Evolutionary conservation across 2,888 invertebrate genomes (phyloP).

Genomic region (Ctena decussata): DNA sequence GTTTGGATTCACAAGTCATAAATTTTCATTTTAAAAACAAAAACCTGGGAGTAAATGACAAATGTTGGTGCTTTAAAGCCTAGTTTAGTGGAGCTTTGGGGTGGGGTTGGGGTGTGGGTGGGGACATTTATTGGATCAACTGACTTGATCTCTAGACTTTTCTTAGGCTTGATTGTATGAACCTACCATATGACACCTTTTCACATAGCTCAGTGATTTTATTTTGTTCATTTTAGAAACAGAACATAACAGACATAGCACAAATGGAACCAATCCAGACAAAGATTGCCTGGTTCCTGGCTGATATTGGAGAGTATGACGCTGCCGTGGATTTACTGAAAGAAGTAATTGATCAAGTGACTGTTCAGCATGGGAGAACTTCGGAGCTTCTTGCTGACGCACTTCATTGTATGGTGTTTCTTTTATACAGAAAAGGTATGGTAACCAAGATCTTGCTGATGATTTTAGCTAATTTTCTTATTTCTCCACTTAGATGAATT

Average conservation of each 20-base stretch:
- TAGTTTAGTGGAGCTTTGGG: too few relatives aligned
- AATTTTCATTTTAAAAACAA: too few relatives aligned
- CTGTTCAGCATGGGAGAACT: constrained; percentile 48
- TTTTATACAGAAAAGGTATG: constrained; percentile 67
- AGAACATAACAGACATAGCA: constrained; percentile 22
- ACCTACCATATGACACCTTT: background rate
- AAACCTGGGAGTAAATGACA: too few relatives aligned
- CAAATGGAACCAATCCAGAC: constrained; percentile 39
- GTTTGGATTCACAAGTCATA: too few relatives aligned
- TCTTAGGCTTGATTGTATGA: too few relatives aligned
- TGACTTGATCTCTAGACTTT: too few relatives aligned
- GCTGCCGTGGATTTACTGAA: constrained; percentile 54
- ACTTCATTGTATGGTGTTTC: constrained; percentile 52
- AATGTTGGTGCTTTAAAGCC: too few relatives aligned
- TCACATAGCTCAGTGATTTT: background rate
- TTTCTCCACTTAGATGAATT: too few relatives aligned
- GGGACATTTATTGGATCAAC: too few relatives aligned
- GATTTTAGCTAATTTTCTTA: too few relatives aligned
- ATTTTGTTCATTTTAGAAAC: background rate
- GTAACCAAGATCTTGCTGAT: too few relatives aligned
- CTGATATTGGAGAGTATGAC: constrained; percentile 72
- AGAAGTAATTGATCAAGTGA: constrained; percentile 40
- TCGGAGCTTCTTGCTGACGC: constrained; percentile 61
- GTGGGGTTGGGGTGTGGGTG: too few relatives aligned
- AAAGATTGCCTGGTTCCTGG: constrained; percentile 63